Percentiles rank a stretch among this genome's conserved stretches.
Conservation (phyloP, 2,888 invertebrate genomes). For the Drosophila vallismaia region DNA sequence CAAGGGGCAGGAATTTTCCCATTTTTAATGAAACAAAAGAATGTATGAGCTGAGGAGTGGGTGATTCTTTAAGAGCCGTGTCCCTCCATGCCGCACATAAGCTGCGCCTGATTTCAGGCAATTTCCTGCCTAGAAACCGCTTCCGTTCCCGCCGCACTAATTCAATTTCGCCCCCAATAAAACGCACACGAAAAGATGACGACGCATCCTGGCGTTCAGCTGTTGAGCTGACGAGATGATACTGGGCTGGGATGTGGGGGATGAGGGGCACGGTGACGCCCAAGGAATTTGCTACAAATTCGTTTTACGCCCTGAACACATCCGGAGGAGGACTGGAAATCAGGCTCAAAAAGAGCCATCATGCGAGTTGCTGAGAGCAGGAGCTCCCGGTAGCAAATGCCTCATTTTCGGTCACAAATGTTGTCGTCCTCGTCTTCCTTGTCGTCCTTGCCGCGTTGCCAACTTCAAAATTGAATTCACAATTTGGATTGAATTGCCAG, state of each 20-base stretch:
- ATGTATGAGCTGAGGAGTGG: slow-evolving; percentile 10
- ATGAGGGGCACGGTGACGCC: slow-evolving; percentile 36
- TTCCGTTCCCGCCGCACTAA: slow-evolving; percentile 77
- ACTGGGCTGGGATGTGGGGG: slow-evolving; percentile 15
- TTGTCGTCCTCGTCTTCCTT: slow-evolving; percentile 32
- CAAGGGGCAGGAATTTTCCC: slow-evolving; percentile 16
- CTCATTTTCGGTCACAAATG: slow-evolving; percentile 65
- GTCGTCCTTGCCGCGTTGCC: slow-evolving; percentile 52
- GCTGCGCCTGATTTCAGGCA: slow-evolving; percentile 80
- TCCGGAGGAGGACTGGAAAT: not conserved
- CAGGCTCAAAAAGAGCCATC: slow-evolving; percentile 28
- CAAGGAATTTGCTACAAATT: slow-evolving; percentile 74
- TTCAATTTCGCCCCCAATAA: slow-evolving; percentile 77
- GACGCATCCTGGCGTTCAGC: slow-evolving; percentile 46
- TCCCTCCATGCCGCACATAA: slow-evolving; percentile 50
- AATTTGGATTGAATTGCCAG: slow-evolving; percentile 72
- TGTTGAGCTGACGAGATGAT: slow-evolving; percentile 12
- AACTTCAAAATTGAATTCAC: slow-evolving; percentile 75
- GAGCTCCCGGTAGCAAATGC: slow-evolving; percentile 39
- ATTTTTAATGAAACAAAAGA: slow-evolving; percentile 42
- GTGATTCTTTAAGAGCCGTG: slow-evolving; percentile 26
- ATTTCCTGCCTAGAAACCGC: slow-evolving; percentile 82
- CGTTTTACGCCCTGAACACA: slow-evolving; percentile 68
- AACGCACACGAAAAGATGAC: slow-evolving; percentile 68
- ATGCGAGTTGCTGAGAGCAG: slow-evolving; percentile 30